Percentiles rank a stretch among this genome's conserved stretches.
Conservation (phyloP, 2,113 vertebrate genomes). For the Thamnaconus septentrionalis region DNA sequence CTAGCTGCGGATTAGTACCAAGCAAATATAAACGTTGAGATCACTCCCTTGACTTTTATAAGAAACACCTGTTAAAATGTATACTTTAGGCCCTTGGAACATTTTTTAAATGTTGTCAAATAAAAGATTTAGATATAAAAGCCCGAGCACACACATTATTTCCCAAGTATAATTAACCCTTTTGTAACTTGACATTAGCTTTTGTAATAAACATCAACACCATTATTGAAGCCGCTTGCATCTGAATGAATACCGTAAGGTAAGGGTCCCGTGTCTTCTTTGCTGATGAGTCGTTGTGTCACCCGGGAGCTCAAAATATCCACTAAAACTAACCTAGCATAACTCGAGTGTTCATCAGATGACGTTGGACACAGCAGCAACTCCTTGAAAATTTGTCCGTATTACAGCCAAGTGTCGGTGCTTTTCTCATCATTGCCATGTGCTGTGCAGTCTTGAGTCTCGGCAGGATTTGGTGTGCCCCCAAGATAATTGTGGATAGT, state of each 20-base stretch:
- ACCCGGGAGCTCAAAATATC: conserved; percentile 24
- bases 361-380: conserved; percentile 5
- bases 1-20: too few relatives aligned
- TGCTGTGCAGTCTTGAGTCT: conserved; percentile 23
- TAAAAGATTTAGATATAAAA: too few relatives aligned
- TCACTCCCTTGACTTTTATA: too few relatives aligned
- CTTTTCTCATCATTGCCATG: conserved; percentile 37
- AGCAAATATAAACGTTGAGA: too few relatives aligned
- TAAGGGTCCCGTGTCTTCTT: conserved; percentile 11
- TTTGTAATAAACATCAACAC: conserved; percentile 22
- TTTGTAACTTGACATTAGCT: conserved; percentile 34
- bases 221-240: conserved; percentile 33
- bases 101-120: too few relatives aligned
- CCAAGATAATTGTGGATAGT: conserved; percentile 47
- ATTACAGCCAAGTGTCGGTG: conserved; percentile 9
- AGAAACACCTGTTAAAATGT: too few relatives aligned
- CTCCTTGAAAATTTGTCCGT: conserved; percentile 41
- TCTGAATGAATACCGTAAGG: conserved; percentile 53
- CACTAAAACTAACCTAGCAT: conserved; percentile 1
- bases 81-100: too few relatives aligned
- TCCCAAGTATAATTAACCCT: conserved; percentile 21
- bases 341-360: conserved; percentile 6
- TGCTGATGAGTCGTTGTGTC: conserved; percentile 40
- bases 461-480: conserved; percentile 17
- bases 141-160: not conserved